A percentile compares a stretch with the other conserved stretches of the same genome.
These are phyloP conservation scores for Ennomos quercinarius DNA, from an alignment of 2,888 invertebrate species.

Conservation along the genomic window DNA sequence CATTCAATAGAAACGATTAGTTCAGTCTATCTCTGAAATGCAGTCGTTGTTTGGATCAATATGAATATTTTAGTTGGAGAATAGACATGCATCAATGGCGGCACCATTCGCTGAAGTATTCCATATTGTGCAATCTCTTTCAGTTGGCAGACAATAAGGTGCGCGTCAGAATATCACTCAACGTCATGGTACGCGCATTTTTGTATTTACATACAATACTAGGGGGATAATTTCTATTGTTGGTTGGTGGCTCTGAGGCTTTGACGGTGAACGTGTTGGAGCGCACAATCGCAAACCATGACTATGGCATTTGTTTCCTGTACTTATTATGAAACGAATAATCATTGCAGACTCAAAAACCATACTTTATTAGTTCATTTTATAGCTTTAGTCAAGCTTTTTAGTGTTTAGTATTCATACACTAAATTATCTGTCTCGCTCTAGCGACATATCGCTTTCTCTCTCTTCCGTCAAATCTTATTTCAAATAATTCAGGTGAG, in stretches of 20 bases:
- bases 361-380: background rate
- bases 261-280: conserved; percentile 25
- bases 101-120: conserved; percentile 36
- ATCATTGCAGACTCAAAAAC: background rate
- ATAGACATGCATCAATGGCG: conserved; percentile 36
- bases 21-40: conserved; percentile 9
- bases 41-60: conserved; percentile 43
- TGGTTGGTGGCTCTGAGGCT: conserved; percentile 41
- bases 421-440: too few relatives aligned
- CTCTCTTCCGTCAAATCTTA: too few relatives aligned
- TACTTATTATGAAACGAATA: conserved; percentile 9
- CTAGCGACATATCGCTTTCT: too few relatives aligned
- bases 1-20: background rate
- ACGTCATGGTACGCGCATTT: conserved; percentile 78
- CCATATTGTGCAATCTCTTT: conserved; percentile 62
- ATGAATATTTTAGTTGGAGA: conserved; percentile 71
- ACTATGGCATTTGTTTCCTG: conserved; percentile 10
- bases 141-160: conserved; percentile 74
- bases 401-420: too few relatives aligned
- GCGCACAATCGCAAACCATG: conserved; percentile 25
- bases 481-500: too few relatives aligned
- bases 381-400: too few relatives aligned
- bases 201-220: conserved; percentile 46
- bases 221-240: conserved; percentile 33
- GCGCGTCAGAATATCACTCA: conserved; percentile 77